phyloP scores from a whole-genome alignment of 2,888 invertebrate genomes.

The Aquatica leii region DNA sequence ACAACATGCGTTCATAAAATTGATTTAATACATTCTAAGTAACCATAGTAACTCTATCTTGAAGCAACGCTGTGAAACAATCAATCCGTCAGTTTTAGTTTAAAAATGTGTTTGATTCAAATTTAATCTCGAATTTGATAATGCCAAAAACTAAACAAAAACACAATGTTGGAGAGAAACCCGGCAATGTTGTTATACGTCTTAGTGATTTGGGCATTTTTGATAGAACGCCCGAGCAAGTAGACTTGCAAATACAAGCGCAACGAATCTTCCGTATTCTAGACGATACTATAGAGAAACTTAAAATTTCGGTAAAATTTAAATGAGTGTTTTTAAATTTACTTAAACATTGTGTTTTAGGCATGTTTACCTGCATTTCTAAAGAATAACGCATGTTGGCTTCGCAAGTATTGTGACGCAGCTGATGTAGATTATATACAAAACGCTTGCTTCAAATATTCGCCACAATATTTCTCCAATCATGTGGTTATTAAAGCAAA shows the following conservation, averaged over 20 bases:
- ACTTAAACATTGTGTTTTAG: background rate
- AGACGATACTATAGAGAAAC: background rate
- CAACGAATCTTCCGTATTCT: background rate
- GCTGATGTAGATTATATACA: background rate
- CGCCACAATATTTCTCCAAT: too few relatives aligned
- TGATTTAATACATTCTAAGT: too few relatives aligned
- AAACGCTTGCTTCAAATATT: background rate
- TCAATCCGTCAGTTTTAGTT: constrained; percentile 1
- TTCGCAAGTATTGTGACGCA: background rate
- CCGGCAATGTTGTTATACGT: background rate
- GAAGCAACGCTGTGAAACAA: background rate
- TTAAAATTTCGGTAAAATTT: background rate
- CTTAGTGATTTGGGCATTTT: background rate
- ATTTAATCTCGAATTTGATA: background rate
- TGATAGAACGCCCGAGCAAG: background rate
- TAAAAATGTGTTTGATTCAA: background rate
- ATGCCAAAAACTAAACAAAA: too few relatives aligned
- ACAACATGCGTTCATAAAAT: too few relatives aligned
- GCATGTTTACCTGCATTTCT: background rate
- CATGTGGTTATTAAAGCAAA: too few relatives aligned
- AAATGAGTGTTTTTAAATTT: background rate
- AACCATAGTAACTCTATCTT: background rate
- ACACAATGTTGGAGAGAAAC: too few relatives aligned
- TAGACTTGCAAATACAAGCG: background rate
- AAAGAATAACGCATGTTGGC: background rate